Conservation (phyloP, 2,113 vertebrate genomes). For the Malaclemys terrapin region DNA sequence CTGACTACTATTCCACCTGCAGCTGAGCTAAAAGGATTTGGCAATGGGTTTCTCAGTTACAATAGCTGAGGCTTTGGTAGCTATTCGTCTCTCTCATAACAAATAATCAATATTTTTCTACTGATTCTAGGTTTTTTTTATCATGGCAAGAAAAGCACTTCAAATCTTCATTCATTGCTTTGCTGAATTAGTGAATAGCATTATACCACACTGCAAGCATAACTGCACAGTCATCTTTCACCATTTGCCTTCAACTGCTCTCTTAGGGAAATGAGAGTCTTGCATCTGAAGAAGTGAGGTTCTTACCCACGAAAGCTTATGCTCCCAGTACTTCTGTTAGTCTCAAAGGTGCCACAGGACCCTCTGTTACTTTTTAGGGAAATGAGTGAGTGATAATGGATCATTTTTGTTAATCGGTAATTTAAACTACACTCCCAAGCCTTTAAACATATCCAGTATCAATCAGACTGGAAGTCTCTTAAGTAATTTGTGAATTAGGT, state of each 20-base stretch:
- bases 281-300: too few species aligned
- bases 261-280: constrained; percentile 39
- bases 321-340: too few species aligned
- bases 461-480: constrained; percentile 45
- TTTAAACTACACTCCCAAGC: constrained; percentile 55
- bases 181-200: constrained; percentile 25
- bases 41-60: background rate
- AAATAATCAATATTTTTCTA: constrained; percentile 48
- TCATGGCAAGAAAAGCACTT: constrained; percentile 43
- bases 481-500: constrained; percentile 42
- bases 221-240: constrained; percentile 27
- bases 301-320: too few species aligned
- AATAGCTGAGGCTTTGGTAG: background rate
- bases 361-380: too few species aligned
- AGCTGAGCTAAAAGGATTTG: background rate
- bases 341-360: too few species aligned
- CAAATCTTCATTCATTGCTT: constrained; percentile 22
- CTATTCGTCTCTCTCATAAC: constrained; percentile 1
- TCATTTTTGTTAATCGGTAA: constrained; percentile 55
- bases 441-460: constrained; percentile 11
- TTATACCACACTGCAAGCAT: constrained; percentile 51
- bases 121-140: background rate
- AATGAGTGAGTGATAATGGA: constrained; percentile 46
- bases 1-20: constrained; percentile 8
- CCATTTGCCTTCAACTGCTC: constrained; percentile 26